Evolutionary conservation across 23 tunicate species (phyloP).

Genomic region (Styela clava): DNA sequence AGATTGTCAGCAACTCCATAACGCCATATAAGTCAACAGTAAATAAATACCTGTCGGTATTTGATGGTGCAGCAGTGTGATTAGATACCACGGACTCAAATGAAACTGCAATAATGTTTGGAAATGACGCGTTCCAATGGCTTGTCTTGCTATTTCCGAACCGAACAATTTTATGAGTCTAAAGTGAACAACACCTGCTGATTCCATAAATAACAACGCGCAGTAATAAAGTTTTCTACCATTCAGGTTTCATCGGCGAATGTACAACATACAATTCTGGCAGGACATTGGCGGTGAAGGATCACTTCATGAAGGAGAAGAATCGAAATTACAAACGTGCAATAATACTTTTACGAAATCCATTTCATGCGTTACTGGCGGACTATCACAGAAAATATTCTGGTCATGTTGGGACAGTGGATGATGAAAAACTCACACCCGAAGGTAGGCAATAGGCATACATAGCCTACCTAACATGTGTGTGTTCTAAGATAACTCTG

Average conservation of each 20-base stretch:
- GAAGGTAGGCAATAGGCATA: background rate
- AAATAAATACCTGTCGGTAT: no score
- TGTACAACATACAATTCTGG: background rate
- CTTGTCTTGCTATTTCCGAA: no score
- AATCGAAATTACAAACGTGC: conserved; percentile 22
- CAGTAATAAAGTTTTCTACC: background rate
- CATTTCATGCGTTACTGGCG: conserved; percentile 36
- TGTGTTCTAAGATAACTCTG: background rate
- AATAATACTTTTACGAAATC: conserved; percentile 36
- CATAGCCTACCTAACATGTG: background rate
- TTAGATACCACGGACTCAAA: no score
- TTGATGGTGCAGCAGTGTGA: no score
- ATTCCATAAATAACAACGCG: background rate
- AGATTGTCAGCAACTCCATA: no score
- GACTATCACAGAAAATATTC: conserved; percentile 37
- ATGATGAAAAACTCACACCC: background rate
- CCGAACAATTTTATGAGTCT: no score
- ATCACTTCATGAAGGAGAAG: conserved; percentile 24
- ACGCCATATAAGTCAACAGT: no score
- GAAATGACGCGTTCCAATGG: background rate
- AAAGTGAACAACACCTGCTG: background rate
- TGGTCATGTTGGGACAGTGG: conserved; percentile 17
- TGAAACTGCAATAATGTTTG: background rate
- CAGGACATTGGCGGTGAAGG: conserved; percentile 23
- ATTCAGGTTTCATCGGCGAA: conserved; percentile 23